Conservation (phyloP, 2,113 vertebrate genomes). For the Actenoides hombroni region DNA sequence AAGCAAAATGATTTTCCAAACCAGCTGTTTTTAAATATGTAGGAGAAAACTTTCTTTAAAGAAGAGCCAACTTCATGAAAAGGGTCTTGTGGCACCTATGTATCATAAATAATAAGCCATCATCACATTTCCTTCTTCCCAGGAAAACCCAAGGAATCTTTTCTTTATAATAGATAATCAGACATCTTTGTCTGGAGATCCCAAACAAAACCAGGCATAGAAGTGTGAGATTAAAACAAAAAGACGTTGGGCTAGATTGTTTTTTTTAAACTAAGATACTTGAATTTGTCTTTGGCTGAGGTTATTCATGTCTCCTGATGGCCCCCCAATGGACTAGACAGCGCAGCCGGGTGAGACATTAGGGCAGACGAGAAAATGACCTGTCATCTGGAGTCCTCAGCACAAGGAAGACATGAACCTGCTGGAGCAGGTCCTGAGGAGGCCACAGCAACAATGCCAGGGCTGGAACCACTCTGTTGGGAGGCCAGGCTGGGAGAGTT, state of each 20-base stretch:
- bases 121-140: background rate
- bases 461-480: no score
- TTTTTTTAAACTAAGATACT: background rate
- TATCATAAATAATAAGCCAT: background rate
- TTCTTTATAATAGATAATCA: background rate
- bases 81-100: background rate
- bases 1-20: background rate
- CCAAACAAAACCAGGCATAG: background rate
- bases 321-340: fast-evolving
- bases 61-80: background rate
- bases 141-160: background rate
- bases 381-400: background rate
- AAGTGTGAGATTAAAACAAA: background rate
- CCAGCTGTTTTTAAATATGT: background rate
- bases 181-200: background rate
- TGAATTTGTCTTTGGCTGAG: background rate
- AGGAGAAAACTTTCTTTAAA: background rate
- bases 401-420: background rate
- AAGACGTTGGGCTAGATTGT: background rate
- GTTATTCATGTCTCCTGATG: background rate
- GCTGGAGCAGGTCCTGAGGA: no score
- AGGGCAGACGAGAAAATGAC: background rate
- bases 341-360: background rate
- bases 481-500: no score
- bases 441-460: no score